phyloP scores from a whole-genome alignment of 2,888 invertebrate genomes.

The Frankliniella fusca region DNA sequence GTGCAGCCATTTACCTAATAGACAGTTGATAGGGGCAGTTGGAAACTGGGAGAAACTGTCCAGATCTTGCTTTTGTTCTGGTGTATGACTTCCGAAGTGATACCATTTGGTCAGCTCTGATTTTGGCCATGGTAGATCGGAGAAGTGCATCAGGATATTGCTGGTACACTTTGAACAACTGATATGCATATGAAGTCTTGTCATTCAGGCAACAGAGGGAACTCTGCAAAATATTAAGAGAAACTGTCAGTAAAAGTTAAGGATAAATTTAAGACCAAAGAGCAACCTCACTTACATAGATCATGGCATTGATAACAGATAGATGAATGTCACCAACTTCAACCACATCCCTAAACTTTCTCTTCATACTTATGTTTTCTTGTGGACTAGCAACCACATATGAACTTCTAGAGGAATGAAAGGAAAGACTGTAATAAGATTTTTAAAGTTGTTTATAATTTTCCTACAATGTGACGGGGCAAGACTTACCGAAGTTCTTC shows the following conservation, averaged over 20 bases:
- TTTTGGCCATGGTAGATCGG: conserved; percentile 56
- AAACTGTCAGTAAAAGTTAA: conserved; percentile 30
- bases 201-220: conserved; percentile 59
- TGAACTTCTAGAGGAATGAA: conserved; percentile 31
- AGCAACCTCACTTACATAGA: conserved; percentile 42
- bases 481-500: conserved; percentile 37
- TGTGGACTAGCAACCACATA: conserved; percentile 44
- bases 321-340: conserved; percentile 52
- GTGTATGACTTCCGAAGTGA: conserved; percentile 51
- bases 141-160: conserved; percentile 65
- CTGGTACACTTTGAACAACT: conserved; percentile 66
- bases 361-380: conserved; percentile 42
- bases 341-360: conserved; percentile 47
- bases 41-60: conserved; percentile 50
- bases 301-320: conserved; percentile 55
- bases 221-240: conserved; percentile 50
- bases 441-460: conserved; percentile 21
- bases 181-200: conserved; percentile 60
- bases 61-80: conserved; percentile 46
- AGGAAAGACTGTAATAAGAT: not conserved
- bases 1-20: conserved; percentile 33
- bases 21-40: conserved; percentile 52
- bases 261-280: conserved; percentile 4
- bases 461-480: not conserved
- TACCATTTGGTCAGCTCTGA: conserved; percentile 58